These are phyloP conservation scores for Peromyscus californicus DNA, from an alignment of 2,113 vertebrate species.

Conservation along the genomic window DNA sequence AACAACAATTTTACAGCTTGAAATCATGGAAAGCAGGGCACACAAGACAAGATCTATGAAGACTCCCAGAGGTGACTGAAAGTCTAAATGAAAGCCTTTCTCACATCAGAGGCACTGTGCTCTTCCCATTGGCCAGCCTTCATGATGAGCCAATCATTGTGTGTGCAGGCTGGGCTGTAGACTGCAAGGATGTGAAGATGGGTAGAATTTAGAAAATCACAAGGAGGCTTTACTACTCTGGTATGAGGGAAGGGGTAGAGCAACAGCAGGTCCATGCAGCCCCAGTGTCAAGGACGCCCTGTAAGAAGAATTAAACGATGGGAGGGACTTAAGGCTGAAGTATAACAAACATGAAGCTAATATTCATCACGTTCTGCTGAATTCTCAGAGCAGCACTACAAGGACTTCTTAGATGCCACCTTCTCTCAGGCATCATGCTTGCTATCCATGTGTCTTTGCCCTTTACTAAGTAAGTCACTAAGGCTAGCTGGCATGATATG, in stretches of 20 bases:
- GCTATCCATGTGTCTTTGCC: not conserved
- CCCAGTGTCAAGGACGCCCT: accelerated
- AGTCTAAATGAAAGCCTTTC: not conserved
- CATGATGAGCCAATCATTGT: no score
- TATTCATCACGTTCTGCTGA: not conserved
- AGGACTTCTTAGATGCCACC: not conserved
- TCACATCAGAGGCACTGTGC: not conserved
- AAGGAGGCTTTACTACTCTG: not conserved
- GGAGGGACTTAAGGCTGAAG: not conserved
- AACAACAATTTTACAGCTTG: not conserved
- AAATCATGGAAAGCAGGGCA: not conserved
- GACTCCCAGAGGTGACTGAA: not conserved
- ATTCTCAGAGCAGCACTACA: not conserved
- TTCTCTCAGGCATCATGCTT: not conserved
- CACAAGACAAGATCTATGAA: not conserved
- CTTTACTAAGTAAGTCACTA: not conserved
- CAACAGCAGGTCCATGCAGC: not conserved
- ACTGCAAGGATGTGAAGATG: not conserved
- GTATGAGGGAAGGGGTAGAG: not conserved
- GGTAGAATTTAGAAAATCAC: not conserved
- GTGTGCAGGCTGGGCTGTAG: not conserved
- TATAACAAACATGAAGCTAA: not conserved
- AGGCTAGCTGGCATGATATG: not conserved
- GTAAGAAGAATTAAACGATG: accelerated
- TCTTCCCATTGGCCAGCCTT: not conserved